Base-by-base conservation (phyloP, 2,113 vertebrate species). In the Isurus oxyrinchus region DNA sequence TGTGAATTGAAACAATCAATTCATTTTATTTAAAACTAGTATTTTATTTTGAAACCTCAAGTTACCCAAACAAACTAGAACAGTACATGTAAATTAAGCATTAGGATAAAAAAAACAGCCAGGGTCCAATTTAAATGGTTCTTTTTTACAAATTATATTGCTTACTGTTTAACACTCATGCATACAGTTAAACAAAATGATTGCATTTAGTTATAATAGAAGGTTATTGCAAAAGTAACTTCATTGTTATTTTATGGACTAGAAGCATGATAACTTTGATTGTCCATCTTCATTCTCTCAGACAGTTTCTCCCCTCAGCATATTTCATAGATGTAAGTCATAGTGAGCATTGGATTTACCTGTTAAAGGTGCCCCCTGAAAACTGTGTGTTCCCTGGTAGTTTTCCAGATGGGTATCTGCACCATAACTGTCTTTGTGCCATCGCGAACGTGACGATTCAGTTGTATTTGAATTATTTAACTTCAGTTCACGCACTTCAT, bases 401-500 rank as follows among this genome's bases (percentile, higher is more conserved):
- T 98, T 95, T 87, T 99, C 99, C 96, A 98, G 97, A 44, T 98
- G 97, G 10, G 98, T 96, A 27, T 99, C 99, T 67, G 98, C 97
- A 96, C 98, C 97, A n/a, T 98, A 99, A 97, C 97, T 98, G 55
- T 99, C 99, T 55, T 98, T 86, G 97, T 98, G 98, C 98, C 98
- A 98, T 63, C 98, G 98, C 90, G 97, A 97, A 97, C 98, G 98
- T 96, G 99, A 98, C 4, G 98, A 98, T 0, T 97, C 95, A 59
- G 97, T 97, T 14, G 97, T 96, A 19, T 97, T 98, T 96, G 98
- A 98, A 95, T 97, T 97, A 96, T 98, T 99, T 96, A 98, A 98
- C 97, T 98, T 99, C 97, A 99, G 97, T 97, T 99, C 99, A 96
- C 99, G 98, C 97, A 99, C 99, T 97, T 99, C 99, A 97, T 99